Evolutionary conservation across 1,140 invertebrate genomes (phyloP).

Genomic region (Hyles euphorbiae): DNA sequence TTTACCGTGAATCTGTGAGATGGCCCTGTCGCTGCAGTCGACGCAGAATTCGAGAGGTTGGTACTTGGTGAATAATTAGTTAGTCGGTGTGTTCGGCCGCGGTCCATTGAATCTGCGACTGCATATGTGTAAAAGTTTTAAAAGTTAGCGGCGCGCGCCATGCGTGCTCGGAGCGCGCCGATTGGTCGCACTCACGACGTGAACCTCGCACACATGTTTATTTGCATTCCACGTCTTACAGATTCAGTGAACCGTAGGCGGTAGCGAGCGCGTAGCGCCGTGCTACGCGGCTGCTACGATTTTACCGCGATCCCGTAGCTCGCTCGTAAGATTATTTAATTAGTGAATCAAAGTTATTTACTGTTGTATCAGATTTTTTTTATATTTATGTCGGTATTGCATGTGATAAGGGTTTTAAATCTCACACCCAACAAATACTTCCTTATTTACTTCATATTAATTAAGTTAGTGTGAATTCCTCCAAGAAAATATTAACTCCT

Average conservation of each 20-base stretch:
- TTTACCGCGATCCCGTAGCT: conserved; percentile 28
- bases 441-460: too few species aligned
- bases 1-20: conserved; percentile 62
- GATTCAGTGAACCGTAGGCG: conserved; percentile 70
- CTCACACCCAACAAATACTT: too few species aligned
- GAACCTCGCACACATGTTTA: conserved; percentile 59
- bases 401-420: too few species aligned
- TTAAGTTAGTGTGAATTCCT: too few species aligned
- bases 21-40: conserved; percentile 73
- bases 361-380: too few species aligned
- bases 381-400: too few species aligned
- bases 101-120: conserved; percentile 32
- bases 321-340: neutral
- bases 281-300: conserved; percentile 48
- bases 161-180: conserved; percentile 52
- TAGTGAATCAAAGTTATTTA: too few species aligned
- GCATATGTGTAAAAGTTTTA: conserved; percentile 61
- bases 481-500: too few species aligned
- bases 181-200: conserved; percentile 45
- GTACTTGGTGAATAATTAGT: conserved; percentile 33
- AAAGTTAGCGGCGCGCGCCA: conserved; percentile 56
- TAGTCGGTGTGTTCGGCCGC: conserved; percentile 16
- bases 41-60: conserved; percentile 70
- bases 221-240: conserved; percentile 65
- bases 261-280: conserved; percentile 44